Conservation (phyloP, 2,113 vertebrate genomes). For the Xyrauchen texanus region DNA sequence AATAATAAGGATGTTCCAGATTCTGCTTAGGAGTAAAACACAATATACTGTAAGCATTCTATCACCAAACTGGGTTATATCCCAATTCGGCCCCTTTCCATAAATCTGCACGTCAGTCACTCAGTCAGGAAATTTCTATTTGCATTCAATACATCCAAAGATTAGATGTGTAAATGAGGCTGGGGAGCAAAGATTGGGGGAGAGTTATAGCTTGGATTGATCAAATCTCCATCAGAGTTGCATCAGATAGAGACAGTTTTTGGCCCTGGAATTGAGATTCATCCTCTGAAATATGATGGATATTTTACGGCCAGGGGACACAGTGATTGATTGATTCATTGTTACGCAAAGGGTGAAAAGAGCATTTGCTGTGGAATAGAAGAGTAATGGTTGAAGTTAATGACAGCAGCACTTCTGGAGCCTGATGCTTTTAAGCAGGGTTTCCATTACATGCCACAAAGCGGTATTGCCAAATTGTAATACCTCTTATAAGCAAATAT, state of each 20-base stretch:
- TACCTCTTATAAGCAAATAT: too few species aligned
- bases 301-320: conserved; percentile 42
- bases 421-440: conserved; percentile 34
- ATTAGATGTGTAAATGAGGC: conserved; percentile 42
- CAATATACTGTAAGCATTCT: background rate
- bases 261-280: conserved; percentile 12
- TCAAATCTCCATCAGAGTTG: conserved; percentile 13
- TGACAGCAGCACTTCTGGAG: conserved; percentile 52
- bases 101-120: conserved; percentile 11
- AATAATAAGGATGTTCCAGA: background rate
- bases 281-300: conserved; percentile 37
- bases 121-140: conserved; percentile 17
- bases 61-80: background rate
- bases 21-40: background rate
- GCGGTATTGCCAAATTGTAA: too few species aligned
- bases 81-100: background rate
- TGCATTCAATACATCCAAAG: conserved; percentile 45
- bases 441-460: background rate
- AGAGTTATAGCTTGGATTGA: conserved; percentile 14
- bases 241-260: conserved; percentile 14
- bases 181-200: conserved; percentile 10
- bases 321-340: conserved; percentile 62
- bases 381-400: conserved; percentile 58
- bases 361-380: conserved; percentile 35
- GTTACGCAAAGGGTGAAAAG: conserved; percentile 40